Evolutionary conservation across 2,113 vertebrate genomes (phyloP).

Genomic region (Neotragus moschatus): DNA sequence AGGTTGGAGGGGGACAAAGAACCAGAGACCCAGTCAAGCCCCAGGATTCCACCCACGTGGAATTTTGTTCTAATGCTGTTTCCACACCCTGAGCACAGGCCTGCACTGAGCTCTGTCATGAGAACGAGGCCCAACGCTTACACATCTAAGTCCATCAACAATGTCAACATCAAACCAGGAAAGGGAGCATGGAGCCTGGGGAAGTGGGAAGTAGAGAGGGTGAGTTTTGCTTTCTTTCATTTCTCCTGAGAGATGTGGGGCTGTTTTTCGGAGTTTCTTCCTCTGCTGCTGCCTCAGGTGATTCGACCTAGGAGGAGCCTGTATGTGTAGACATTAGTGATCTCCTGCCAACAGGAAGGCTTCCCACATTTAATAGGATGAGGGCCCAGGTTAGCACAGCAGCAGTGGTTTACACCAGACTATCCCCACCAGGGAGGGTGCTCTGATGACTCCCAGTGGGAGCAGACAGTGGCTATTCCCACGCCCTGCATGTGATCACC

Average conservation of each 20-base stretch:
- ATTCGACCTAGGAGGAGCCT: slow-evolving; percentile 44
- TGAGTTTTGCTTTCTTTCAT: neutral
- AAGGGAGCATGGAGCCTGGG: rapidly evolving
- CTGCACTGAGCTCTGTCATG: rapidly evolving
- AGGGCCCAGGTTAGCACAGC: neutral
- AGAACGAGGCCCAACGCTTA: neutral
- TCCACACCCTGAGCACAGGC: neutral
- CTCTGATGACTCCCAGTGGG: rapidly evolving
- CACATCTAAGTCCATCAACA: neutral
- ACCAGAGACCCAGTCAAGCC: neutral
- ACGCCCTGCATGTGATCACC: neutral
- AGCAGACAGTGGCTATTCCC: rapidly evolving
- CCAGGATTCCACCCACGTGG: rapidly evolving
- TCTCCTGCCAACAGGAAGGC: rapidly evolving
- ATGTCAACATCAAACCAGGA: neutral
- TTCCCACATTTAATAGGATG: neutral
- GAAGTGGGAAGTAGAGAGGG: neutral
- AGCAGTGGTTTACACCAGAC: neutral
- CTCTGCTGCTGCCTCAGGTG: neutral
- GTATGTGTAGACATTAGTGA: neutral
- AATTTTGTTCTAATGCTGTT: neutral
- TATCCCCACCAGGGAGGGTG: neutral
- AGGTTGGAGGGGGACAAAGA: too few species aligned
- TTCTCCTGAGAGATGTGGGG: neutral
- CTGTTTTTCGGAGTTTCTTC: neutral